Percentiles rank a stretch among this genome's conserved stretches.
These are phyloP conservation scores for Cheilosia vernalis DNA, from an alignment of 2,888 invertebrate species.

Conservation along the genomic window DNA sequence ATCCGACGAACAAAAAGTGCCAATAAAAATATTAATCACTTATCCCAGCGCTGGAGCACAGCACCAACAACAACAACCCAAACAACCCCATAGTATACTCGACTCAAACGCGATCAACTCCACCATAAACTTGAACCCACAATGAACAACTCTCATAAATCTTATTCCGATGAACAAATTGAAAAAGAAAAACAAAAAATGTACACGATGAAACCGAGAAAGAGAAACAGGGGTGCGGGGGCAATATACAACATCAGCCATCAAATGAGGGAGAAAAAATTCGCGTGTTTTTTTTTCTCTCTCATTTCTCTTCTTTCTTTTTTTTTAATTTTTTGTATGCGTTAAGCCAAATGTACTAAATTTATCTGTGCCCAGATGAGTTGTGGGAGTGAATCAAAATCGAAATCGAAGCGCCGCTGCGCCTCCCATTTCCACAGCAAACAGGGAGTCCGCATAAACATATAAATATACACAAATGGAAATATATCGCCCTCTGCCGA, in stretches of 20 bases:
- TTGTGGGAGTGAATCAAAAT: slow-evolving; percentile 75
- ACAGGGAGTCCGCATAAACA: slow-evolving; percentile 37
- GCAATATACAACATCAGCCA: slow-evolving; percentile 62
- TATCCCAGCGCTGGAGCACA: slow-evolving; percentile 63
- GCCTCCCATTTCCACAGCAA: slow-evolving; percentile 52
- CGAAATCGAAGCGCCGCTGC: slow-evolving; percentile 71
- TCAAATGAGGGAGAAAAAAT: slow-evolving; percentile 72
- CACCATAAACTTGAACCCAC: slow-evolving; percentile 75
- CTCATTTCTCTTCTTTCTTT: slow-evolving; percentile 29
- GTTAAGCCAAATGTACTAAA: slow-evolving; percentile 75
- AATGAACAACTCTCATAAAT: slow-evolving; percentile 72
- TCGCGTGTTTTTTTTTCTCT: slow-evolving; percentile 35
- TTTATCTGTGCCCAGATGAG: slow-evolving; percentile 74
- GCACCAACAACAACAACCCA: neutral
- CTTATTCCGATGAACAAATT: slow-evolving; percentile 74
- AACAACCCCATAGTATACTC: slow-evolving; percentile 63
- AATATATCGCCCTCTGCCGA: slow-evolving; percentile 65
- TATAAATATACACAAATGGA: slow-evolving; percentile 52
- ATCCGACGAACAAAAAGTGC: slow-evolving; percentile 73
- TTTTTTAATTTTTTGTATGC: slow-evolving; percentile 46
- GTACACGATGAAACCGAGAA: slow-evolving; percentile 39
- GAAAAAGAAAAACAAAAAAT: slow-evolving; percentile 63
- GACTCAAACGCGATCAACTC: slow-evolving; percentile 67
- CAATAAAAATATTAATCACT: slow-evolving; percentile 76
- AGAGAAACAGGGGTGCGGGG: slow-evolving; percentile 22